Conservation (phyloP, 2,888 invertebrate genomes). For the Coenonympha glycerion region DNA sequence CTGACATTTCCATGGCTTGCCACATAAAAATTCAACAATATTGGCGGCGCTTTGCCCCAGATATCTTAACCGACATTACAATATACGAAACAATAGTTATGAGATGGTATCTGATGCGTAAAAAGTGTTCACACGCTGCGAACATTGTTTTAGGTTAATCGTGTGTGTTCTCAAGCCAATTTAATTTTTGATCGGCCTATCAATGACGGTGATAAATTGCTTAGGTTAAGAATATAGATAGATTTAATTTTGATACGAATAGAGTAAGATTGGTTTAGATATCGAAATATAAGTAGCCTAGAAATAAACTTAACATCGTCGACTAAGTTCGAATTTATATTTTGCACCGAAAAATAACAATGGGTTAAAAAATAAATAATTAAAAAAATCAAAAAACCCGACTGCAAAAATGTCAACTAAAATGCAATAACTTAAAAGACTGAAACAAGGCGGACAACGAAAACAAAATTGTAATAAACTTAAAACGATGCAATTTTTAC, state of each 20-base stretch:
- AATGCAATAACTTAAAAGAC: too few relatives aligned
- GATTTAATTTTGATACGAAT: neutral
- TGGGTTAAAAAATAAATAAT: too few relatives aligned
- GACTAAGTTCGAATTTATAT: too few relatives aligned
- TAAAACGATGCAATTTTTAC: too few relatives aligned
- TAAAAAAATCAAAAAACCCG: too few relatives aligned
- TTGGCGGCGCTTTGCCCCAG: conserved; percentile 18
- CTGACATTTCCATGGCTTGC: conserved; percentile 5
- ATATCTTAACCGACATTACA: conserved; percentile 20
- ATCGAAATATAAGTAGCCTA: too few relatives aligned
- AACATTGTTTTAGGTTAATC: conserved; percentile 17
- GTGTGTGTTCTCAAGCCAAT: conserved; percentile 17
- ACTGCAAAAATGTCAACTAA: too few relatives aligned
- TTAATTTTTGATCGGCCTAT: conserved; percentile 15
- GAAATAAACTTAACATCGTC: too few relatives aligned
- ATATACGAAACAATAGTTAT: conserved; percentile 16
- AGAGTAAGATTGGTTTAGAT: too few relatives aligned
- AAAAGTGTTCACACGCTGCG: conserved; percentile 21
- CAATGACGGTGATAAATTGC: conserved; percentile 3
- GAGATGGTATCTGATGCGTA: conserved; percentile 20
- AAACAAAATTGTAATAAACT: too few relatives aligned
- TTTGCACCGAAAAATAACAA: too few relatives aligned
- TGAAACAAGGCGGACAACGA: too few relatives aligned
- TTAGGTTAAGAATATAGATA: neutral
- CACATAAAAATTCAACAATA: conserved; percentile 5